Evolutionary conservation across 64 coral and sea anemone genomes (phyloP).

Genomic region (Porites lutea): DNA sequence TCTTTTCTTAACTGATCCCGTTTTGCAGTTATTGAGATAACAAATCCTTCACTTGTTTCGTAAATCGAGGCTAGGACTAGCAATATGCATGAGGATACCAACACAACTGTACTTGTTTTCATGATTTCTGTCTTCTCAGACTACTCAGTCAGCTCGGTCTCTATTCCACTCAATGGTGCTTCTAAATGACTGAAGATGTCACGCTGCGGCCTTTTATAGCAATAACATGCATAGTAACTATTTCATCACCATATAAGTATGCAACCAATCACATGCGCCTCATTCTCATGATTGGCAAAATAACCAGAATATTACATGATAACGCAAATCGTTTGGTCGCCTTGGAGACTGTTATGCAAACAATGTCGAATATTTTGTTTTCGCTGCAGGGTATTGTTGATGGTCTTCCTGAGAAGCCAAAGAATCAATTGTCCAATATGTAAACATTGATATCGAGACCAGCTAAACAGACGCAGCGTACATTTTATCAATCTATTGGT

Average conservation of each 20-base stretch:
- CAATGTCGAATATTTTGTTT: not conserved
- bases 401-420: not conserved
- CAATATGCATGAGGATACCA: not conserved
- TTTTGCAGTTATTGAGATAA: constrained; percentile 14
- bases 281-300: constrained; percentile 2
- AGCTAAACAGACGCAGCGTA: not conserved
- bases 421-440: not conserved
- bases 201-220: not conserved
- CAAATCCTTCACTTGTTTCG: constrained; percentile 24
- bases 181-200: not conserved
- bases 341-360: not conserved
- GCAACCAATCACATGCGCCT: not conserved
- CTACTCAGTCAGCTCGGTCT: not conserved
- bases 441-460: not conserved
- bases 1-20: not conserved
- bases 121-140: not conserved
- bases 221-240: not conserved
- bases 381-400: not conserved
- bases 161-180: no score
- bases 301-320: constrained; percentile 3
- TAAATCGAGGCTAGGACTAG: not conserved
- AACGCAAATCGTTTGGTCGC: not conserved
- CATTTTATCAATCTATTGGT: no score
- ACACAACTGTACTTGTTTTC: not conserved
- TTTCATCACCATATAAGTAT: constrained; percentile 6